Evolutionary conservation across 35 echinoderm and acorn worm species (phyloP), one percentile per base, ranked within the genome.

Genomic region (Ptychodera flava): DNA sequence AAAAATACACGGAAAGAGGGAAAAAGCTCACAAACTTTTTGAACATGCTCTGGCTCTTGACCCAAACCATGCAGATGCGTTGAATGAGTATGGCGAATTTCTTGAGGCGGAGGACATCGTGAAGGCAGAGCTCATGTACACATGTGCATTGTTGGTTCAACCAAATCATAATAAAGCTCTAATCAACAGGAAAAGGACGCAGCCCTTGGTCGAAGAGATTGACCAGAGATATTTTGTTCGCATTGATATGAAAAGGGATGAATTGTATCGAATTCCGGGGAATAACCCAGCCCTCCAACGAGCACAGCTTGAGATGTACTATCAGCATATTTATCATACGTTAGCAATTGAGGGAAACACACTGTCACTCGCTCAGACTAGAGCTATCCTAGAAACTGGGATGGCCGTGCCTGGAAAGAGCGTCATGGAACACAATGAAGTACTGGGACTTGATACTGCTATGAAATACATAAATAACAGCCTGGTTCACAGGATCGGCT

Each of bases 301-400:
- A 29, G 96, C 91, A 0, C 79, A 89, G 33, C 77, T 90, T 76
- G 96, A 99, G 91, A 89, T 99, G 36, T 94, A 92, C 52, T 99
- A 99, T 38, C 86, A 92, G 1, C 96, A 99, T 36, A 89, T 99
- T 29, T 99, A 99, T 34, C 96, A 99, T 81, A 99, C 92, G 0
- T 94, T 90, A 0, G 96, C 96, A 1, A 99, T 99, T 30, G 96
- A 99, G 31, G 96, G 96, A 16, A 99, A 99, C 83, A 99, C 96
- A 0, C 82, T 99, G 16, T 81, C 93, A 15, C 64, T 99, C 32
- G 96, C 94, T 35, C 96, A 99, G 88, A 94, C 94, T 89, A 14
- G 96, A 10, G 82, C 81, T 35, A 92, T 99, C 31, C 85, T 99
- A 83, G 96, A 99, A 83, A 99, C 92, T 1, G 96, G 96, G 14